These are phyloP conservation scores for Cyrtonyx montezumae DNA, from an alignment of 2,113 vertebrate genomes.

Conservation along the genomic window DNA sequence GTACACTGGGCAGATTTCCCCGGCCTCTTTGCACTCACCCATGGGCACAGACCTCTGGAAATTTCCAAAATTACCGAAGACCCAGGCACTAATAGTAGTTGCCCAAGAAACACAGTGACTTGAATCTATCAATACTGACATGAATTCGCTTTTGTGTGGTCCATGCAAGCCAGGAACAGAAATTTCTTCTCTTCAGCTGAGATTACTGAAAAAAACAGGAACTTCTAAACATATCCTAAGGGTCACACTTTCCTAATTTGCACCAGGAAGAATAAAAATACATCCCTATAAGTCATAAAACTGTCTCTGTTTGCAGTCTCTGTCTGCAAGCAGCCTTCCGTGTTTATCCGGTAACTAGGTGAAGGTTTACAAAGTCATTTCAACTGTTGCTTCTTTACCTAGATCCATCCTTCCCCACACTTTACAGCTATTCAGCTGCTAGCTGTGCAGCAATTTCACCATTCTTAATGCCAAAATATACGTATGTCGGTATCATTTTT, in stretches of 20 bases:
- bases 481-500: background rate
- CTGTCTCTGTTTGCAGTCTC: background rate
- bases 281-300: background rate
- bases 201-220: background rate
- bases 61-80: background rate
- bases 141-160: background rate
- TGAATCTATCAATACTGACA: background rate
- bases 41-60: accelerated
- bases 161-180: background rate
- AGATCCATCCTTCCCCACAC: background rate
- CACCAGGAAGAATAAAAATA: background rate
- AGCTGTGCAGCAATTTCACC: background rate
- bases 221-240: background rate
- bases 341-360: background rate
- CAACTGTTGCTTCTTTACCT: background rate
- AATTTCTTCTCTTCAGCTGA: background rate
- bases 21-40: background rate
- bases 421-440: background rate
- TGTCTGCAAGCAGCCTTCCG: background rate
- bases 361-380: background rate
- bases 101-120: background rate
- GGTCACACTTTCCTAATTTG: background rate
- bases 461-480: constrained; percentile 1
- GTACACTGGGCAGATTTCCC: background rate
- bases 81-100: background rate